A percentile compares a stretch with the other conserved stretches of the same genome.
Evolutionary conservation across 2,888 invertebrate genomes (phyloP).

Genomic region (Eutolmus rufibarbis): DNA sequence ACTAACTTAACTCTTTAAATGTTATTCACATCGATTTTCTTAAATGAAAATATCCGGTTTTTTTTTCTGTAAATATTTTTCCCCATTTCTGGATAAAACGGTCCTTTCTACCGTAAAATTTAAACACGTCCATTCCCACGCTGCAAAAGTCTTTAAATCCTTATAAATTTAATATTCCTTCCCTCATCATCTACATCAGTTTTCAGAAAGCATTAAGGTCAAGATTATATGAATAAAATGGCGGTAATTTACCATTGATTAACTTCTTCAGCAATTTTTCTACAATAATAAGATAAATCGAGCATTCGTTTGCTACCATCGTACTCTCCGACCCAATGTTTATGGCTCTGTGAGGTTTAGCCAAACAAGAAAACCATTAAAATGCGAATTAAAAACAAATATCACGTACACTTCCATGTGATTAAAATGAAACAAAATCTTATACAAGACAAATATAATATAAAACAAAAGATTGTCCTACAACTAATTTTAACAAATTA

Average conservation of each 20-base stretch:
- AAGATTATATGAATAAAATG: slow-evolving; percentile 15
- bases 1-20: slow-evolving; percentile 28
- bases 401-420: slow-evolving; percentile 18
- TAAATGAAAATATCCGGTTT: slow-evolving; percentile 7
- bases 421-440: slow-evolving; percentile 31
- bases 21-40: slow-evolving; percentile 17
- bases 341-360: background rate
- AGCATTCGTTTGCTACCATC: background rate
- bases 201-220: slow-evolving; percentile 6
- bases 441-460: slow-evolving; percentile 24
- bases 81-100: background rate
- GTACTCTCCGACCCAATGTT: background rate
- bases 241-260: background rate
- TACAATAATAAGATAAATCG: background rate
- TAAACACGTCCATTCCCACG: background rate
- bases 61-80: background rate
- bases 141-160: background rate
- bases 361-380: background rate
- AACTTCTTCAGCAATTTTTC: background rate
- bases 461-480: slow-evolving; percentile 30
- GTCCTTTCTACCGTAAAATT: background rate
- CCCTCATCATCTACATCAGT: background rate
- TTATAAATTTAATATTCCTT: background rate
- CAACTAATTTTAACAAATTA: slow-evolving; percentile 38
- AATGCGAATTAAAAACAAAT: slow-evolving; percentile 30